Conservation (phyloP, 2,113 vertebrate species). For the Hydropotes inermis region DNA sequence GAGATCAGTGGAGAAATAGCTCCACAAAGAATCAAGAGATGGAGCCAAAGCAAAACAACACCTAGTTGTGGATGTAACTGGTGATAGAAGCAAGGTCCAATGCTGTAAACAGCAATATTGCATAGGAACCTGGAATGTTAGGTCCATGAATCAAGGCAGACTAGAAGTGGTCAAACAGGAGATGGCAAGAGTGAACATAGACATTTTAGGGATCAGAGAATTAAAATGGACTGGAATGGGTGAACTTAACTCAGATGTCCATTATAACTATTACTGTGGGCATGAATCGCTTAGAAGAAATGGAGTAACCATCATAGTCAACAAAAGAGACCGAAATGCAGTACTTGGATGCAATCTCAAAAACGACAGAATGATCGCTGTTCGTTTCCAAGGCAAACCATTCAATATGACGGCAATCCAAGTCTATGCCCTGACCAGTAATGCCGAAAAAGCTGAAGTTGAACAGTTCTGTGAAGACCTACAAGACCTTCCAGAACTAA, state of each 20-base stretch:
- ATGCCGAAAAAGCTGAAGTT: background rate
- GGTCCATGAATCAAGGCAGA: background rate
- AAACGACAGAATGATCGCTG: background rate
- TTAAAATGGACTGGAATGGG: background rate
- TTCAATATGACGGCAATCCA: background rate
- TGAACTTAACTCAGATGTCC: background rate
- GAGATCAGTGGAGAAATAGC: background rate
- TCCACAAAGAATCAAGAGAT: background rate
- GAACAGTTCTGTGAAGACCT: background rate
- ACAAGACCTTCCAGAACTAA: background rate
- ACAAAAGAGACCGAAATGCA: background rate
- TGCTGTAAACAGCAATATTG: background rate
- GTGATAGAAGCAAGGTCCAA: background rate
- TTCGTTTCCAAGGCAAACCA: background rate
- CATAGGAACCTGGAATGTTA: background rate
- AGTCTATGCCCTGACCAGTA: background rate
- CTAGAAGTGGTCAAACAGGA: background rate
- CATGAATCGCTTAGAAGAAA: background rate
- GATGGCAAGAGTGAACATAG: background rate
- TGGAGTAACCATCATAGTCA: background rate
- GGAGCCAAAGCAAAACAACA: background rate
- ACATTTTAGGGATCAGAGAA: background rate
- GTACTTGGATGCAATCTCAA: background rate
- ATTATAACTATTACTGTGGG: background rate
- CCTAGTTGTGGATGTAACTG: background rate